A percentile compares a stretch with the other conserved stretches of the same genome.
phyloP scores from a whole-genome alignment of 2,888 invertebrate species.

The Mylabris sibirica region DNA sequence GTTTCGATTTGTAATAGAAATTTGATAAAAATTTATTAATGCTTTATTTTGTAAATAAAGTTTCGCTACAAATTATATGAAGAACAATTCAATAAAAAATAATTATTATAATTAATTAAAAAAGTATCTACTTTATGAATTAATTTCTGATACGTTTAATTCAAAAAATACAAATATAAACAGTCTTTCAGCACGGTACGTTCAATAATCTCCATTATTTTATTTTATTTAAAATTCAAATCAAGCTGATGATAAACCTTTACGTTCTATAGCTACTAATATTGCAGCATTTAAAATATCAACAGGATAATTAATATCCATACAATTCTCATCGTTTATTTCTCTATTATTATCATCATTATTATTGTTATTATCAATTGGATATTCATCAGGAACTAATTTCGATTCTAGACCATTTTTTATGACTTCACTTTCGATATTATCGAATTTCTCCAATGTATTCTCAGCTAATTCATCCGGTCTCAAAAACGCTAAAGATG shows the following conservation, averaged over 20 bases:
- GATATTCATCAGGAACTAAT: constrained; percentile 10
- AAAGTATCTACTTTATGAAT: constrained; percentile 2
- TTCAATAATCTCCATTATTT: background rate
- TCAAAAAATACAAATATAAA: constrained; percentile 8
- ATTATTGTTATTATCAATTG: constrained; percentile 21
- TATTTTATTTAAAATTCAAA: background rate
- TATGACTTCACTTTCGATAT: constrained; percentile 46
- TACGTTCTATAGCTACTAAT: constrained; percentile 76
- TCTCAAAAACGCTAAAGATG: constrained; percentile 19
- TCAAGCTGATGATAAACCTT: constrained; percentile 67
- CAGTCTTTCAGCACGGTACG: constrained; percentile 5
- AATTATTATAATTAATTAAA: background rate
- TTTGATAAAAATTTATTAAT: background rate
- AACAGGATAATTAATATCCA: constrained; percentile 52
- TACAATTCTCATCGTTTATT: constrained; percentile 25
- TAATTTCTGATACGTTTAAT: background rate
- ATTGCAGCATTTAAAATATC: constrained; percentile 78
- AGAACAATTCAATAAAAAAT: constrained; percentile 1
- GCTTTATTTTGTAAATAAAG: constrained; percentile 11
- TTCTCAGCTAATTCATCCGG: constrained; percentile 42
- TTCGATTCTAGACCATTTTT: constrained; percentile 38
- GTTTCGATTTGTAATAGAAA: background rate
- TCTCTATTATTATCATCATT: constrained; percentile 13
- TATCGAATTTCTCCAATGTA: constrained; percentile 49
- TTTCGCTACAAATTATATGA: background rate